phyloP scores from a whole-genome alignment of 2,113 vertebrate genomes.

The Amblyornis subalaris region DNA sequence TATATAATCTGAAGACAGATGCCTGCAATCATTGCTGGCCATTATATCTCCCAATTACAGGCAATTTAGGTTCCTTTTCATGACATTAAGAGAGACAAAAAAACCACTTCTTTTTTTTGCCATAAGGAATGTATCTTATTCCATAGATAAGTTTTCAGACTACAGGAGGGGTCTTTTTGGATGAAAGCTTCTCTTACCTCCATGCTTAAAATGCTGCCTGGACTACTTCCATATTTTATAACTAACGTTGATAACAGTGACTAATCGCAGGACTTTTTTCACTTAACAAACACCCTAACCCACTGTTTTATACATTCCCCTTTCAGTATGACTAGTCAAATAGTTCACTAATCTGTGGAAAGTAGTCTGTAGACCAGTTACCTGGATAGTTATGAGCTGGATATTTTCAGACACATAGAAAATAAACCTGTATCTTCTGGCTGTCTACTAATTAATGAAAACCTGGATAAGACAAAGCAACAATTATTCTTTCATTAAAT shows the following conservation, averaged over 20 bases:
- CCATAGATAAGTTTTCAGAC: not conserved
- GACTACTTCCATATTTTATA: not conserved
- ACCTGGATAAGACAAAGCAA: not conserved
- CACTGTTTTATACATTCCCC: not conserved
- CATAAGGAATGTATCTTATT: not conserved
- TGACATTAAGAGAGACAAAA: not conserved
- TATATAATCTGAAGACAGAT: not conserved
- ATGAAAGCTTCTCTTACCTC: not conserved
- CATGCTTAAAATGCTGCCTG: not conserved
- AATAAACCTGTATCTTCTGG: not conserved
- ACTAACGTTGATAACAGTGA: not conserved
- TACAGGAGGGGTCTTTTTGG: not conserved
- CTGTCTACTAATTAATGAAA: not conserved
- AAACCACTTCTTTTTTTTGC: not conserved
- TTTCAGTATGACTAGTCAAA: not conserved
- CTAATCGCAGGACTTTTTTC: not conserved
- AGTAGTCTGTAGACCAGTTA: not conserved
- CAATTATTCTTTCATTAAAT: not conserved
- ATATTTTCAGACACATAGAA: not conserved
- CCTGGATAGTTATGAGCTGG: not conserved
- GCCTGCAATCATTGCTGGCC: not conserved
- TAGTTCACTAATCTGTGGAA: not conserved
- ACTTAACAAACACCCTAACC: not conserved
- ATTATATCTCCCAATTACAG: not conserved
- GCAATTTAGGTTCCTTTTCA: not conserved